phyloP scores from a whole-genome alignment of 2,888 invertebrate species.

The Eilema depressum region DNA sequence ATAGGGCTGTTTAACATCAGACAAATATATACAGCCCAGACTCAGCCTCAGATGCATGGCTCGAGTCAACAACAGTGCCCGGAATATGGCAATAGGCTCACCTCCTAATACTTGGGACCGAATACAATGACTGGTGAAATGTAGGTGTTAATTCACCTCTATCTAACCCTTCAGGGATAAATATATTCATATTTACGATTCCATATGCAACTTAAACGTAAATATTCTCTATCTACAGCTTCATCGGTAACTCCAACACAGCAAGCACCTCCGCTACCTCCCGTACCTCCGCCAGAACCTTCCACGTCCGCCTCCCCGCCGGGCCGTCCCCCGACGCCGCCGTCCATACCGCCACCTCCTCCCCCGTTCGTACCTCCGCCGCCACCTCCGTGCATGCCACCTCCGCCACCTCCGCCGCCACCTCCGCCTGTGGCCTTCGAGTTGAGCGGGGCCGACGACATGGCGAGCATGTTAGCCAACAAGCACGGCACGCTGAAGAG shows the following conservation, averaged over 20 bases:
- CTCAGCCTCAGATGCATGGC: too few relatives aligned
- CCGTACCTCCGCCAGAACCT: slow-evolving; percentile 25
- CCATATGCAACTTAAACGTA: not conserved
- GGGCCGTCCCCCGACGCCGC: slow-evolving; percentile 27
- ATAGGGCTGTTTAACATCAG: too few relatives aligned
- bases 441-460: slow-evolving; percentile 67
- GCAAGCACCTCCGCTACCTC: slow-evolving; percentile 28
- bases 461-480: slow-evolving; percentile 87
- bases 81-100: too few relatives aligned
- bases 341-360: slow-evolving; percentile 27
- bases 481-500: slow-evolving; percentile 85
- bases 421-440: slow-evolving; percentile 75
- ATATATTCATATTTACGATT: too few relatives aligned
- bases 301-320: slow-evolving; percentile 18
- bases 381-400: slow-evolving; percentile 43
- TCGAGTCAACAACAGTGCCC: too few relatives aligned
- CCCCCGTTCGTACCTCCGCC: slow-evolving; percentile 41
- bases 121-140: too few relatives aligned
- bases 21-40: too few relatives aligned
- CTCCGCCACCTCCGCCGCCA: slow-evolving; percentile 75
- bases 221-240: not conserved
- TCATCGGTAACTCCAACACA: slow-evolving; percentile 19
- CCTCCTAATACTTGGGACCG: too few relatives aligned
- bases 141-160: too few relatives aligned
- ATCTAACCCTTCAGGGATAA: too few relatives aligned